Conservation (phyloP, 2,888 invertebrate genomes). For the Philereme transversata region DNA sequence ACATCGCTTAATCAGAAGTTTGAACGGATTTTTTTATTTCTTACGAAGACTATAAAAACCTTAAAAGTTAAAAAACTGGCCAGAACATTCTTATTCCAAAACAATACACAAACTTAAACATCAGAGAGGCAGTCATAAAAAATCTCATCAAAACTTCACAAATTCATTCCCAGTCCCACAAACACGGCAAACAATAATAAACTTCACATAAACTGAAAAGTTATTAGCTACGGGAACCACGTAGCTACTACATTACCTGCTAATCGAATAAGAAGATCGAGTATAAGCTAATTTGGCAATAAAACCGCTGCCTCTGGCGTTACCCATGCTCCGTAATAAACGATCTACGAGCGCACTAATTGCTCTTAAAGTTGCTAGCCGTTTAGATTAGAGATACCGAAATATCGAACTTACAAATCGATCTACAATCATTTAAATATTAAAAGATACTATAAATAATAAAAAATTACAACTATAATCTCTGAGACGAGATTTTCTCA, state of each 20-base stretch:
- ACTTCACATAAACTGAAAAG: constrained; percentile 55
- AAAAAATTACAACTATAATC: no score
- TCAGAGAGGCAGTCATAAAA: constrained; percentile 45
- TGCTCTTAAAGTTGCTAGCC: constrained; percentile 51
- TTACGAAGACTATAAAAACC: no score
- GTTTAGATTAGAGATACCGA: constrained; percentile 74
- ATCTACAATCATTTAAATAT: neutral
- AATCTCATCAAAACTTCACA: constrained; percentile 56
- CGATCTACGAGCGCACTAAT: constrained; percentile 59
- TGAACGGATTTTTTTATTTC: no score
- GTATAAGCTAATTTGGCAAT: constrained; percentile 72
- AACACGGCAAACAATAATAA: constrained; percentile 52
- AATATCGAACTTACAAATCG: constrained; percentile 49
- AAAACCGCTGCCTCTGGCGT: constrained; percentile 69
- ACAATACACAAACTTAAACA: constrained; percentile 23
- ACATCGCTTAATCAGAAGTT: no score
- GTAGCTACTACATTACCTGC: constrained; percentile 62
- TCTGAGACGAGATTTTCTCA: no score
- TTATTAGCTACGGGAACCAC: constrained; percentile 58
- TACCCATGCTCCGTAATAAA: constrained; percentile 58
- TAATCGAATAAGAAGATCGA: constrained; percentile 60
- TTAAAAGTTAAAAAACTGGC: neutral
- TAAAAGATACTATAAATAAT: no score
- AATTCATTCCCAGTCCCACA: constrained; percentile 50
- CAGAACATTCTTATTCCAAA: constrained; percentile 5